Evolutionary conservation across 2,113 vertebrate species (phyloP).

Genomic region (Sinocyclocheilus maitianheensis): DNA sequence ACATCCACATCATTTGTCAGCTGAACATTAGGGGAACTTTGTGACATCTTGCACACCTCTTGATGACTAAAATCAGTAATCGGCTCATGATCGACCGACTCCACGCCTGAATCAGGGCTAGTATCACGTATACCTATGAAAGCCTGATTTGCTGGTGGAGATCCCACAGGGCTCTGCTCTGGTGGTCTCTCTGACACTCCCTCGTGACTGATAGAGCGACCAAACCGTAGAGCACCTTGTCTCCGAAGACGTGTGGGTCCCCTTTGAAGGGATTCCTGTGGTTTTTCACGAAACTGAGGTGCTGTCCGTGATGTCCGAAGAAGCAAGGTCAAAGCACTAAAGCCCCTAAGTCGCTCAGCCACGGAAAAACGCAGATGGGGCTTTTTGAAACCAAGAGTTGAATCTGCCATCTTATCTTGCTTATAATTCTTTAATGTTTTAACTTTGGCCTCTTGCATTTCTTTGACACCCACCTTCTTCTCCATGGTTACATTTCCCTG

Average conservation of each 20-base stretch:
- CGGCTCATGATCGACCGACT: slow-evolving; percentile 2
- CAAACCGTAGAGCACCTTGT: slow-evolving; percentile 59
- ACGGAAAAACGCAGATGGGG: slow-evolving; percentile 52
- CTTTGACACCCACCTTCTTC: neutral
- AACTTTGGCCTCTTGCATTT: slow-evolving; percentile 13
- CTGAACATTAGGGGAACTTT: neutral
- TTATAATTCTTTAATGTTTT: neutral
- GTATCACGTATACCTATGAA: slow-evolving; percentile 16
- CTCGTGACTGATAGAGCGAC: slow-evolving; percentile 62
- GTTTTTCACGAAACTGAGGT: slow-evolving; percentile 14
- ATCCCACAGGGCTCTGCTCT: neutral
- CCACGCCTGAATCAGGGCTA: slow-evolving; percentile 40
- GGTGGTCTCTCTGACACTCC: slow-evolving; percentile 42
- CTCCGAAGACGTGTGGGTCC: slow-evolving; percentile 45
- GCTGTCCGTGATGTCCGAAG: slow-evolving; percentile 41
- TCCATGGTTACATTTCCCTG: neutral
- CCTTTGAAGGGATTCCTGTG: slow-evolving; percentile 22
- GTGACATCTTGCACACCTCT: neutral
- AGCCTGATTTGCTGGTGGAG: slow-evolving; percentile 38
- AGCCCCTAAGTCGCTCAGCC: slow-evolving; percentile 52
- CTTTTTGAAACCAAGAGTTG: slow-evolving; percentile 37
- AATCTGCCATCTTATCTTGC: neutral
- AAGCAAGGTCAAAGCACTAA: slow-evolving; percentile 49
- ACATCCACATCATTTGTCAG: neutral
- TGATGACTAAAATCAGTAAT: neutral